A percentile compares a stretch with the other conserved stretches of the same genome.
phyloP scores from a whole-genome alignment of 2,797 vertebrate species.

The Prionace glauca region DNA sequence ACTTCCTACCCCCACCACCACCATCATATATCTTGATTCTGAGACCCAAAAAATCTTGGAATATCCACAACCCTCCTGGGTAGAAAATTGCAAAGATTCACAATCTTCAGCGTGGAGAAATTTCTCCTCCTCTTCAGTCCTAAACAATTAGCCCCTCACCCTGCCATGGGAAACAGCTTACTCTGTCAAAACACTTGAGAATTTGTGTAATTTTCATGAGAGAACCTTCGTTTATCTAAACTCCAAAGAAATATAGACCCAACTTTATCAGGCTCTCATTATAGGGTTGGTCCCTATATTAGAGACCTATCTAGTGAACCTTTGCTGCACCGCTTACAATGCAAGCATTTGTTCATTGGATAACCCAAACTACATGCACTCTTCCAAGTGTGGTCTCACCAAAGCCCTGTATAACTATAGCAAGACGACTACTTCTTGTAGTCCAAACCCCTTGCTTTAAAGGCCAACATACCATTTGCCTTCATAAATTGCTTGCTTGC shows the following conservation, averaged over 20 bases:
- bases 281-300: neutral
- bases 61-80: neutral
- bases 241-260: neutral
- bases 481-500: neutral
- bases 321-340: too few species aligned
- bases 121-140: neutral
- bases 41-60: neutral
- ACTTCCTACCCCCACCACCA: neutral
- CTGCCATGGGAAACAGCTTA: neutral
- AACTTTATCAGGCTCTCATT: neutral
- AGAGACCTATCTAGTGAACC: too few species aligned
- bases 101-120: neutral
- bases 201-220: neutral
- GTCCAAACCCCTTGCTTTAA: neutral
- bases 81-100: neutral
- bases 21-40: neutral
- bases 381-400: neutral
- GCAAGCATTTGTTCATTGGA: neutral
- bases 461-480: neutral
- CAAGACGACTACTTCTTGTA: neutral
- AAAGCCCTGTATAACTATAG: neutral
- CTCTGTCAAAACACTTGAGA: neutral
- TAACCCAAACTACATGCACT: neutral
- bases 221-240: neutral
- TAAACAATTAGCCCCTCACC: neutral